A percentile compares a stretch with the other conserved stretches of the same genome.
Evolutionary conservation across 30 jellyfish, hydroid and myxozoan genomes (phyloP).

Genomic region (Aurelia aurita complex sp. Pacific): DNA sequence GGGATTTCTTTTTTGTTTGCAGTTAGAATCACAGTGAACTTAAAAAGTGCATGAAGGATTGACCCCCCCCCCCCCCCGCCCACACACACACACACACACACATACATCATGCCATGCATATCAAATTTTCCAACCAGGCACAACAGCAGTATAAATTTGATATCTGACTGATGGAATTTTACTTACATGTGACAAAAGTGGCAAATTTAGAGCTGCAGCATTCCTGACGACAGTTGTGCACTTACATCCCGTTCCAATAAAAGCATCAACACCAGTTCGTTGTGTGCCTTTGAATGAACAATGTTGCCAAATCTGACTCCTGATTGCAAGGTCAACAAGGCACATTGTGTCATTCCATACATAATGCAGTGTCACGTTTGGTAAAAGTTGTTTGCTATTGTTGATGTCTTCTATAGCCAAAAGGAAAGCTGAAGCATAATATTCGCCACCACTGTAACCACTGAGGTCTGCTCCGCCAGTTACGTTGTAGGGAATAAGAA

Average conservation of each 20-base stretch:
- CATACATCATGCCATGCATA: too few relatives aligned
- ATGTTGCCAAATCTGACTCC: conserved; percentile 71
- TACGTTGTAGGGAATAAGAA: conserved; percentile 81
- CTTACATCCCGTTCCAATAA: conserved; percentile 79
- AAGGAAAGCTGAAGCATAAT: conserved; percentile 90
- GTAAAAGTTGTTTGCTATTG: conserved; percentile 50
- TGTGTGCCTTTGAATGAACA: conserved; percentile 45
- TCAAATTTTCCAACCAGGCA: too few relatives aligned
- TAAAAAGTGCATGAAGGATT: too few relatives aligned
- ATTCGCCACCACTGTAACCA: conserved; percentile 82
- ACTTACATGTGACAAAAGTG: conserved; percentile 89
- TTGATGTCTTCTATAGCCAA: conserved; percentile 87
- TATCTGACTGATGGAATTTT: not conserved
- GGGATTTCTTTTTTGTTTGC: too few relatives aligned
- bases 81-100: too few relatives aligned
- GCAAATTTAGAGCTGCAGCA: conserved; percentile 91
- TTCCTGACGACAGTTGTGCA: conserved; percentile 79
- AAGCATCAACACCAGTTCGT: conserved; percentile 75
- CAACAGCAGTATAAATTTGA: too few relatives aligned
- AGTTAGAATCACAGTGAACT: too few relatives aligned
- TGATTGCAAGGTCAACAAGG: conserved; percentile 62
- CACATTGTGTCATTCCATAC: conserved; percentile 95
- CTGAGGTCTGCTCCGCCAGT: conserved; percentile 68
- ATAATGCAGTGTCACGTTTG: conserved; percentile 58
- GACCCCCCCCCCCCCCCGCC: too few relatives aligned